Percentiles rank a stretch among this genome's conserved stretches.
These are phyloP conservation scores for Nezara viridula DNA, from an alignment of 2,888 invertebrate species.

Conservation along the genomic window DNA sequence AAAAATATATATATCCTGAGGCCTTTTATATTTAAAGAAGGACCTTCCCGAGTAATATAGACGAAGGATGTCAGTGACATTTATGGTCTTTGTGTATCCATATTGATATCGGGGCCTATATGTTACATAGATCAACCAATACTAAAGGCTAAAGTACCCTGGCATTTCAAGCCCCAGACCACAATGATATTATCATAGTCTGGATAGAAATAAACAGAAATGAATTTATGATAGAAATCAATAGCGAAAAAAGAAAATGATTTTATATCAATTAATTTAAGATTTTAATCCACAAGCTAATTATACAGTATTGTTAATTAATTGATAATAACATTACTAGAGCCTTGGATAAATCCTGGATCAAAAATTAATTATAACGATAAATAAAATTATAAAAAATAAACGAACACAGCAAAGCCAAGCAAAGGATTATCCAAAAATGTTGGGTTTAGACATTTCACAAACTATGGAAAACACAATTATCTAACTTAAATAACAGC, in stretches of 20 bases:
- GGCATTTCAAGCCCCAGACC: not conserved
- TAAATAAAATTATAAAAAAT: not conserved
- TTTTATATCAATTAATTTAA: not conserved
- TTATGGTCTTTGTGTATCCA: constrained; percentile 31
- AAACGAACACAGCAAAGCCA: too few species aligned
- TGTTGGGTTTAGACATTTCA: too few species aligned
- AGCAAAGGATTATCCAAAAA: too few species aligned
- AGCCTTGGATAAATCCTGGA: not conserved
- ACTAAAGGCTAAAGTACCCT: not conserved
- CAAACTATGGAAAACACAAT: too few species aligned
- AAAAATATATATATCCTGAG: too few species aligned
- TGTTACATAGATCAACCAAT: not conserved
- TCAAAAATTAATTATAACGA: not conserved
- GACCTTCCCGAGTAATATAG: not conserved
- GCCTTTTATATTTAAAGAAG: too few species aligned
- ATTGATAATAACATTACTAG: too few species aligned
- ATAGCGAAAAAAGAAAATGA: not conserved
- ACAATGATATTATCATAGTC: not conserved
- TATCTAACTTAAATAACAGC: too few species aligned
- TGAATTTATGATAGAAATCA: not conserved
- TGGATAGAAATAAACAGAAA: not conserved
- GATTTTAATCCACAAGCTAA: not conserved
- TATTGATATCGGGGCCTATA: not conserved
- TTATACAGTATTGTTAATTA: not conserved
- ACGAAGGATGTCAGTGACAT: not conserved